Conservation (phyloP, 2,113 vertebrate species). For the Engystomops pustulosus region DNA sequence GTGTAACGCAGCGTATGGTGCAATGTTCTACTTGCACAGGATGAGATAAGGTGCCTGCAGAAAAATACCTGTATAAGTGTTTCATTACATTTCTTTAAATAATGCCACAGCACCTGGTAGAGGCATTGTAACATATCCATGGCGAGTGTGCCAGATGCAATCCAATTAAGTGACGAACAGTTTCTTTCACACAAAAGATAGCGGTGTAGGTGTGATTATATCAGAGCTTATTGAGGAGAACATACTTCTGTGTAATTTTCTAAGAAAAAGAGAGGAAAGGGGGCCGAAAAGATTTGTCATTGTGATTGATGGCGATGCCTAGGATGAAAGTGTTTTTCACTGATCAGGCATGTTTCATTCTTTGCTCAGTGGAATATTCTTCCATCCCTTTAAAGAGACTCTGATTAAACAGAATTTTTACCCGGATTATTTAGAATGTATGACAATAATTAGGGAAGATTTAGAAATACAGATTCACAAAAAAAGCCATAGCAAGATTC, state of each 20-base stretch:
- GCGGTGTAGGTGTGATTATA: constrained; percentile 50
- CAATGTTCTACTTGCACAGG: constrained; percentile 38
- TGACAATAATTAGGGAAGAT: background rate
- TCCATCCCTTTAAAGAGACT: constrained; percentile 11
- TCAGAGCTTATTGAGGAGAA: constrained; percentile 50
- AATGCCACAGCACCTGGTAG: constrained; percentile 34
- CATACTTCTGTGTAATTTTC: constrained; percentile 54
- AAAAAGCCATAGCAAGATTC: background rate
- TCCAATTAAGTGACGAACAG: constrained; percentile 44
- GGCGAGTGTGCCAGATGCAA: constrained; percentile 43
- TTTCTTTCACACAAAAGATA: constrained; percentile 49
- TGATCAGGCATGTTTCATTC: constrained; percentile 51
- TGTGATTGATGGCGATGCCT: constrained; percentile 45
- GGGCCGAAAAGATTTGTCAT: constrained; percentile 51
- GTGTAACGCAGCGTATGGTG: constrained; percentile 17
- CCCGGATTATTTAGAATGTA: background rate
- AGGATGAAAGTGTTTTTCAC: constrained; percentile 44
- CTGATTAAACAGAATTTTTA: constrained; percentile 15
- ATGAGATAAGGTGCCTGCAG: constrained; percentile 39
- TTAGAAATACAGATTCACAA: background rate
- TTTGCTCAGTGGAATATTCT: constrained; percentile 11
- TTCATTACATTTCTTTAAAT: constrained; percentile 51
- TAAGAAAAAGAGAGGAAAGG: constrained; percentile 21
- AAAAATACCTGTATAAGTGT: constrained; percentile 44
- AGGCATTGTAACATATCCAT: constrained; percentile 34